These are phyloP conservation scores for Megaceryle torquata DNA, from an alignment of 2,113 vertebrate species.

Conservation along the genomic window DNA sequence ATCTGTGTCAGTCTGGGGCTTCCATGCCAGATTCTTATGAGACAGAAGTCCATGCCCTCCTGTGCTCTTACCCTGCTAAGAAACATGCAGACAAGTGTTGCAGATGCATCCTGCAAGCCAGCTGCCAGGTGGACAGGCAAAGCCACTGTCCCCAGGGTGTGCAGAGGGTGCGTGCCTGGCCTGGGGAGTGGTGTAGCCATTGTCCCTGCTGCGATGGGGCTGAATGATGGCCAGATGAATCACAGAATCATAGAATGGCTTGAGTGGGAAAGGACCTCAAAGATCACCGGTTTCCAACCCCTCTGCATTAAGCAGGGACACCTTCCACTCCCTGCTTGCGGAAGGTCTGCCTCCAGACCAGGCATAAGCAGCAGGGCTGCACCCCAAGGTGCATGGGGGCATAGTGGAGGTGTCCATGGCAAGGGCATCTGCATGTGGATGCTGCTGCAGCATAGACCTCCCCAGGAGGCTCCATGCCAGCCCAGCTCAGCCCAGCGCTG, in stretches of 20 bases:
- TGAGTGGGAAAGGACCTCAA: too few relatives aligned
- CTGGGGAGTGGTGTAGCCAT: accelerated
- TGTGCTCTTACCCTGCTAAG: not conserved
- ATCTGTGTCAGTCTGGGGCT: not conserved
- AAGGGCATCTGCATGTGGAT: not conserved
- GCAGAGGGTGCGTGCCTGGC: not conserved
- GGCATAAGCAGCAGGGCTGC: not conserved
- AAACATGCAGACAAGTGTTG: not conserved
- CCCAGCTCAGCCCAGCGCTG: not conserved
- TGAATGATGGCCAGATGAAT: not conserved
- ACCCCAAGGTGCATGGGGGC: not conserved
- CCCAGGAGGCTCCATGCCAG: not conserved
- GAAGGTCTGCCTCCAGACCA: not conserved
- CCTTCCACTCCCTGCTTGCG: not conserved
- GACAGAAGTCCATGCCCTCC: not conserved
- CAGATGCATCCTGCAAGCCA: not conserved
- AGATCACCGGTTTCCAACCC: too few relatives aligned
- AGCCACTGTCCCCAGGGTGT: not conserved
- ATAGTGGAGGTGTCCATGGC: accelerated
- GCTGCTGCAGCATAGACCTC: not conserved
- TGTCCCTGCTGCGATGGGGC: accelerated
- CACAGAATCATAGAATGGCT: not conserved
- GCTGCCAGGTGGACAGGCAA: not conserved
- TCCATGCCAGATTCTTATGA: not conserved
- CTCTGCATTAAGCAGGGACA: too few relatives aligned